phyloP scores from a whole-genome alignment of 2,888 invertebrate species.

The Plagodis pulveraria region DNA sequence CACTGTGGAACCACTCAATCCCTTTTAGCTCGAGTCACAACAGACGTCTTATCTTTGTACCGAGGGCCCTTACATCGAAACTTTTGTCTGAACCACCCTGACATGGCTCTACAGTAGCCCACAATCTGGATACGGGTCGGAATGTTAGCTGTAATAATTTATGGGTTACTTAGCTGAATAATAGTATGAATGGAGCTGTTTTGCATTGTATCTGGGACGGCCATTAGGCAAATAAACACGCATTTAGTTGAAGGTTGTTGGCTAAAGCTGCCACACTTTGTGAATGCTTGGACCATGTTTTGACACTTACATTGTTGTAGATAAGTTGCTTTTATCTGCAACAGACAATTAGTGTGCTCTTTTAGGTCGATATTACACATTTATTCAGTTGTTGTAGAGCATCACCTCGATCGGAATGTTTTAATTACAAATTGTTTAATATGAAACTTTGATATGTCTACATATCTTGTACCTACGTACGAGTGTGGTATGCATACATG shows the following conservation, averaged over 20 bases:
- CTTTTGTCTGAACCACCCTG: slow-evolving; percentile 43
- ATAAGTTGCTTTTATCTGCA: neutral
- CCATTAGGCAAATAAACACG: slow-evolving; percentile 36
- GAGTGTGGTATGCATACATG: too few relatives aligned
- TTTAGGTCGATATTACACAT: too few relatives aligned
- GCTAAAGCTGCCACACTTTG: slow-evolving; percentile 28
- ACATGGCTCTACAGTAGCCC: slow-evolving; percentile 17
- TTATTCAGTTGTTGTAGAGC: too few relatives aligned
- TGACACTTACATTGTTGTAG: slow-evolving; percentile 18
- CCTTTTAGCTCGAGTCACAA: slow-evolving; percentile 46
- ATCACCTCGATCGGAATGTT: too few relatives aligned
- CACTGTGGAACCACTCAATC: slow-evolving; percentile 36
- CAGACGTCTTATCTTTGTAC: slow-evolving; percentile 47
- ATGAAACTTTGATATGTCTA: too few relatives aligned
- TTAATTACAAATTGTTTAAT: too few relatives aligned
- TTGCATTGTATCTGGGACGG: slow-evolving; percentile 34
- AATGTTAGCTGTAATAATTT: slow-evolving; percentile 41
- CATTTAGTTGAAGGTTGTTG: slow-evolving; percentile 28
- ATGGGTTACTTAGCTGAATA: slow-evolving; percentile 32
- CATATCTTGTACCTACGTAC: too few relatives aligned
- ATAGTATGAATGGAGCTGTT: slow-evolving; percentile 33
- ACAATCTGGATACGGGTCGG: slow-evolving; percentile 29
- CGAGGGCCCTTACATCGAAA: slow-evolving; percentile 49
- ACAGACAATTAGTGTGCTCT: neutral
- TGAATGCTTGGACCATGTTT: slow-evolving; percentile 27